Conservation (phyloP, 2,888 invertebrate genomes). For the Palloptera scutellata region DNA sequence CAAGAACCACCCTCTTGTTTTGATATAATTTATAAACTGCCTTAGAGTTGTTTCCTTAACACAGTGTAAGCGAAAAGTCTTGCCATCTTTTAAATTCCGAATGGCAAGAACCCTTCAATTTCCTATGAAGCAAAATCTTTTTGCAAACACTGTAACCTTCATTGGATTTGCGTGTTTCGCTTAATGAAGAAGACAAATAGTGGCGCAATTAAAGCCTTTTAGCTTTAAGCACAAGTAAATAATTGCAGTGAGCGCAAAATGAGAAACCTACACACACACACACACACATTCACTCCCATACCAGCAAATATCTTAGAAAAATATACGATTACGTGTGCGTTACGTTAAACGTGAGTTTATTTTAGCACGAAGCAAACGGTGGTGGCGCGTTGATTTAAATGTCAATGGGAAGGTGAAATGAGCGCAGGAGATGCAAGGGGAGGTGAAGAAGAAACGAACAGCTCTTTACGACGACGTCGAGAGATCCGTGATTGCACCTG, state of each 20-base stretch:
- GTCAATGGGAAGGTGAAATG: constrained; percentile 12
- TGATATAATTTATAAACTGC: constrained; percentile 56
- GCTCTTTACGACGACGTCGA: background rate
- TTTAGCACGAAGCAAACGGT: constrained; percentile 8
- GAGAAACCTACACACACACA: constrained; percentile 29
- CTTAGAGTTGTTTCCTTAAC: constrained; percentile 51
- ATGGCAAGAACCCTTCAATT: too few species aligned
- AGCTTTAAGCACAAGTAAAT: constrained; percentile 60
- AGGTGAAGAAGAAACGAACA: background rate
- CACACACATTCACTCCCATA: constrained; percentile 25
- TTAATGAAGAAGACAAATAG: constrained; percentile 62
- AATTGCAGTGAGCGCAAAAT: constrained; percentile 55
- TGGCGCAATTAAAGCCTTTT: constrained; percentile 61
- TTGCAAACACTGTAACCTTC: constrained; percentile 18
- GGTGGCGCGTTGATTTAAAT: constrained; percentile 4
- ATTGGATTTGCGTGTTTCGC: constrained; percentile 58
- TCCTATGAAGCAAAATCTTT: background rate
- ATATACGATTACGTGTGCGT: constrained; percentile 25
- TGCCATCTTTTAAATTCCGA: background rate
- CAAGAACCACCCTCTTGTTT: constrained; percentile 41
- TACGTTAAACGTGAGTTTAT: constrained; percentile 21
- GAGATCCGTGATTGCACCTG: constrained; percentile 54
- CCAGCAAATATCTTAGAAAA: constrained; percentile 21
- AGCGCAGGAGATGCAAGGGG: constrained; percentile 1
- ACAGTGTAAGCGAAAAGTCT: constrained; percentile 40